Conservation (phyloP, 1,140 invertebrate species). For the Stegodyphus dumicola region DNA sequence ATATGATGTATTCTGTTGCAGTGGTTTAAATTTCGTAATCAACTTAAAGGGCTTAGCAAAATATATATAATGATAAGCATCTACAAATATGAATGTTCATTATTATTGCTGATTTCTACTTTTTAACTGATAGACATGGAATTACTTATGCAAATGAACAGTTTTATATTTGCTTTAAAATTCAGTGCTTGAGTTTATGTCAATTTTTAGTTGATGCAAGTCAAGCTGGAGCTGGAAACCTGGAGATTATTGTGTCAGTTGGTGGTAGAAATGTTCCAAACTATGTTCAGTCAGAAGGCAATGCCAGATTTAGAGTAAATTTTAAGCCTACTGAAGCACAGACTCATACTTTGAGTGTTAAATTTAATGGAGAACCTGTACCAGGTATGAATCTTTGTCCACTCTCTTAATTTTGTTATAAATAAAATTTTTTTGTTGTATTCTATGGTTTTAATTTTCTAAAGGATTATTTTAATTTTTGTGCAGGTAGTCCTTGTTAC, state of each 20-base stretch:
- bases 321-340: slow-evolving; percentile 83
- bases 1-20: no score
- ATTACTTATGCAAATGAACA: no score
- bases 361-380: slow-evolving; percentile 96
- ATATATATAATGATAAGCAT: no score
- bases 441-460: background rate
- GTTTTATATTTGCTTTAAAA: no score
- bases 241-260: slow-evolving; percentile 98
- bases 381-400: slow-evolving; percentile 73
- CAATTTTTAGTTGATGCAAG: slow-evolving; percentile 71
- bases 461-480: background rate
- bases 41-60: no score
- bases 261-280: slow-evolving; percentile 97
- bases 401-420: background rate
- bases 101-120: no score
- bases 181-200: background rate
- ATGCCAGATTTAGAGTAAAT: slow-evolving; percentile 94
- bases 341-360: slow-evolving; percentile 77
- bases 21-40: no score
- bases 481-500: slow-evolving; percentile 84
- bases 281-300: slow-evolving; percentile 97
- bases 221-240: slow-evolving; percentile 86
- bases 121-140: no score
- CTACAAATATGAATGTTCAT: no score
- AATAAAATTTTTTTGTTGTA: background rate